These are phyloP conservation scores for Corythucha ciliata DNA, from an alignment of 2,888 invertebrate genomes.

Conservation along the genomic window DNA sequence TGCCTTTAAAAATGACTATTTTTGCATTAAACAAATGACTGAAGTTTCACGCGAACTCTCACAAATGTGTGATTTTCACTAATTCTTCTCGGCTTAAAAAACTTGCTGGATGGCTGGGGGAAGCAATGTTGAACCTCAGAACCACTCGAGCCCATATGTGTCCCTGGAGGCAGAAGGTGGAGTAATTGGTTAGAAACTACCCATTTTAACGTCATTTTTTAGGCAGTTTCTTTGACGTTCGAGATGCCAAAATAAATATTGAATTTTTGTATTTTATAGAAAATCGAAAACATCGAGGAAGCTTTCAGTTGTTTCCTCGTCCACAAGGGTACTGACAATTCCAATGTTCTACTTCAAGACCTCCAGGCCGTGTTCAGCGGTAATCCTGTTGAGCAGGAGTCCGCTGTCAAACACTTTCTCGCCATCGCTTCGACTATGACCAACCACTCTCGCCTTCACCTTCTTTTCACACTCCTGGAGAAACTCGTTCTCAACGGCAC, in stretches of 20 bases:
- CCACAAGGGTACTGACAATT: constrained; percentile 56
- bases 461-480: constrained; percentile 66
- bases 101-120: too few relatives aligned
- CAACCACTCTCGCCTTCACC: constrained; percentile 63
- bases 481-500: constrained; percentile 61
- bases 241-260: neutral
- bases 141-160: too few relatives aligned
- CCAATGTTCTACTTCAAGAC: constrained; percentile 62
- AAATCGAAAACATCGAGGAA: constrained; percentile 75
- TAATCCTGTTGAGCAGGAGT: constrained; percentile 62
- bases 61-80: too few relatives aligned
- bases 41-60: too few relatives aligned
- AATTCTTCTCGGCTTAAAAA: too few relatives aligned
- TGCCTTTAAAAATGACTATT: too few relatives aligned
- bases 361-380: constrained; percentile 57
- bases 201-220: too few relatives aligned
- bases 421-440: constrained; percentile 61
- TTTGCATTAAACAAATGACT: too few relatives aligned
- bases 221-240: neutral
- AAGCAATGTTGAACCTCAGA: too few relatives aligned
- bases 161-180: too few relatives aligned
- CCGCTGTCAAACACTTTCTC: constrained; percentile 64
- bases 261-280: constrained; percentile 44
- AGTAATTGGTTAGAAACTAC: too few relatives aligned
- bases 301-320: constrained; percentile 82